Evolutionary conservation across 2,113 vertebrate species (phyloP).

Genomic region (Prunella fulvescens): DNA sequence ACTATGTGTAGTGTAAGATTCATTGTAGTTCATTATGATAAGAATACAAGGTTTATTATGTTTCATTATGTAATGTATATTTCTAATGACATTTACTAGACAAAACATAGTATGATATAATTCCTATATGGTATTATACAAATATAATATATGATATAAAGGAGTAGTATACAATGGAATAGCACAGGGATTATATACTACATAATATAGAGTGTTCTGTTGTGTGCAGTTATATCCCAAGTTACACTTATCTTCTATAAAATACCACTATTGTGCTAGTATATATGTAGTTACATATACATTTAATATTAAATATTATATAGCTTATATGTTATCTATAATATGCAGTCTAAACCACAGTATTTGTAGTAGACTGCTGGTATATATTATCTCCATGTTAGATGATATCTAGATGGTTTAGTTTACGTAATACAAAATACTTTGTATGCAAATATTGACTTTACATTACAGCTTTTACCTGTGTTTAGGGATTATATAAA

Average conservation of each 20-base stretch:
- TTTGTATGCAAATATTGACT: neutral
- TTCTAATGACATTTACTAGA: neutral
- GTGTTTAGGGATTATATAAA: neutral
- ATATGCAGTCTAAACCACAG: neutral
- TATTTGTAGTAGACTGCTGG: neutral
- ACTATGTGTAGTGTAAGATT: neutral
- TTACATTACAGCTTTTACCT: neutral
- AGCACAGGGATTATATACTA: neutral
- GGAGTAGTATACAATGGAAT: neutral
- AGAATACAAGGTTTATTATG: neutral
- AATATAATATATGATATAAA: neutral
- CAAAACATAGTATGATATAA: neutral
- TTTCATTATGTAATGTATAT: neutral
- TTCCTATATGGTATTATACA: neutral
- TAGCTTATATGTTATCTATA: neutral
- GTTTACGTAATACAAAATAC: neutral
- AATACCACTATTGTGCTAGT: neutral
- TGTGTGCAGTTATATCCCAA: neutral
- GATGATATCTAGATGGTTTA: neutral
- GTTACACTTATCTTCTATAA: neutral
- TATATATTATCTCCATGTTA: neutral
- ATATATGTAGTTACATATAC: neutral
- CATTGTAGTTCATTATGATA: neutral
- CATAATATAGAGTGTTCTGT: neutral
- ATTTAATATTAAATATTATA: neutral